Conservation (phyloP, 92 coral and sea anemone species). For the Zoanthus sansibaricus region DNA sequence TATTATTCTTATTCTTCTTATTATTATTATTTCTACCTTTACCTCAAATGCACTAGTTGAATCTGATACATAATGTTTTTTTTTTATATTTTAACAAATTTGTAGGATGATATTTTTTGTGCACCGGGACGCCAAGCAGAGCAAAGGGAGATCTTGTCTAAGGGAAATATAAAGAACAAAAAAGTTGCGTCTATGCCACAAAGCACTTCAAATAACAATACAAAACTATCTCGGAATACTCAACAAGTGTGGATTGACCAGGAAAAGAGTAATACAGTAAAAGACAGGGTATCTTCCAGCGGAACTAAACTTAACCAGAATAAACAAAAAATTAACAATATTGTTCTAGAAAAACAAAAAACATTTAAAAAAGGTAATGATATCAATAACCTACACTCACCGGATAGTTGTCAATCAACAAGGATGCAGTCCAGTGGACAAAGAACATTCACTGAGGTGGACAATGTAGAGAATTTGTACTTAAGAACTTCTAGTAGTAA, state of each 20-base stretch:
- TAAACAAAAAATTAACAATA: constrained; percentile 42
- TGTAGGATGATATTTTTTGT: constrained; percentile 16
- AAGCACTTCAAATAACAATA: constrained; percentile 4
- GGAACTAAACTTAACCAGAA: neutral
- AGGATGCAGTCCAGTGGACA: constrained; percentile 64
- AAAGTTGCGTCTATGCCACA: neutral
- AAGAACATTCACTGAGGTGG: constrained; percentile 75
- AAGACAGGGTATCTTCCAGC: neutral
- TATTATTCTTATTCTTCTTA: too few relatives aligned
- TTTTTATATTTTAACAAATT: neutral
- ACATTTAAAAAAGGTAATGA: constrained; percentile 22
- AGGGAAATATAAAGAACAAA: neutral
- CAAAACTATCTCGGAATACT: constrained; percentile 4
- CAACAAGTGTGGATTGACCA: constrained; percentile 18
- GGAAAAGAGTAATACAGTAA: neutral
- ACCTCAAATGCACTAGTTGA: too few relatives aligned
- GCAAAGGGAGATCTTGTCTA: neutral
- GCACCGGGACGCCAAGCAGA: neutral
- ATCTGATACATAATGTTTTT: too few relatives aligned
- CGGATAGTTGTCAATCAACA: constrained; percentile 21
- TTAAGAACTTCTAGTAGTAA: constrained; percentile 24
- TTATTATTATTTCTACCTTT: too few relatives aligned
- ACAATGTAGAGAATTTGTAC: constrained; percentile 67
- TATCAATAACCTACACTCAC: neutral
- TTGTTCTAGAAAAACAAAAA: constrained; percentile 28